phyloP scores from a whole-genome alignment of 2,113 vertebrate species.

The Edolisoma coerulescens region DNA sequence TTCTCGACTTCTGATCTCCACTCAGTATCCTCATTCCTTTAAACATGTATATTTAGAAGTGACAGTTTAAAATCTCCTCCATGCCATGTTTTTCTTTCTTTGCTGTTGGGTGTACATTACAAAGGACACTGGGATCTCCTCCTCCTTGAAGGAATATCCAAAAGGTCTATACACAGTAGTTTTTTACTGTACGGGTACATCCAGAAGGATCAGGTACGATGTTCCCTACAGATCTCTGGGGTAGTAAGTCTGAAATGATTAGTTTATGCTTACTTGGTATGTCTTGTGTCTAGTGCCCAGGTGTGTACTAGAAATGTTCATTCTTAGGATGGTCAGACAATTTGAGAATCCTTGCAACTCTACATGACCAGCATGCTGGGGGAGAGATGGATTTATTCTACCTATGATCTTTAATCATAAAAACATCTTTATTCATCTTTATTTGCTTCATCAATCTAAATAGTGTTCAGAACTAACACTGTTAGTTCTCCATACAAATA shows the following conservation, averaged over 20 bases:
- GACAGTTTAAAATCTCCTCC: neutral
- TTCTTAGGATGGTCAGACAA: neutral
- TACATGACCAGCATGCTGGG: neutral
- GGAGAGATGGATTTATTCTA: neutral
- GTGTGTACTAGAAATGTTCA: neutral
- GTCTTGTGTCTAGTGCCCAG: neutral
- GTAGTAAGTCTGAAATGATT: neutral
- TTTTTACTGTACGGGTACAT: neutral
- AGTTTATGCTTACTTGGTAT: neutral
- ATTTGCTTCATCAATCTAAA: constrained; percentile 12
- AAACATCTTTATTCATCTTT: constrained; percentile 1
- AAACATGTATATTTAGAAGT: neutral
- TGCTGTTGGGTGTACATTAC: neutral
- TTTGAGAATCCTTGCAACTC: neutral
- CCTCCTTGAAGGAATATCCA: neutral
- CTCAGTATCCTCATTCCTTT: neutral
- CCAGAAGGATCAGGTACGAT: neutral
- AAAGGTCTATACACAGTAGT: neutral
- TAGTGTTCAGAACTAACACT: neutral
- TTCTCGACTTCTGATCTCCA: neutral
- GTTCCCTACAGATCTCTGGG: neutral
- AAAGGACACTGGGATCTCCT: neutral
- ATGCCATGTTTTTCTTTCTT: neutral
- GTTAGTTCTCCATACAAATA: neutral
- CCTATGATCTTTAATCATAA: neutral